These are phyloP conservation scores for Coleophora flavipennella DNA, from an alignment of 2,888 invertebrate species.

Conservation along the genomic window DNA sequence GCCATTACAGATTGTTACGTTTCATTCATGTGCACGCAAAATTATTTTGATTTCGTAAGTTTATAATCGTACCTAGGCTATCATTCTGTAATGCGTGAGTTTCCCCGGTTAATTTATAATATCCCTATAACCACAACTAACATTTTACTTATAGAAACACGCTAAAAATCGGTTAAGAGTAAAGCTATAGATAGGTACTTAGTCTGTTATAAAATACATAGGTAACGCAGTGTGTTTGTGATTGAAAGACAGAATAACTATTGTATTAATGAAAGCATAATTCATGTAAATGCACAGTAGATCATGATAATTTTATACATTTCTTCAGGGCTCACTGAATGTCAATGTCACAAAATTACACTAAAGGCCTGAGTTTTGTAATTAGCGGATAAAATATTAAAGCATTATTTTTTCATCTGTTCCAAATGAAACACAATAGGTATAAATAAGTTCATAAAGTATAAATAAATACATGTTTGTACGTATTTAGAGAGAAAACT, in stretches of 20 bases:
- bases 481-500: not conserved
- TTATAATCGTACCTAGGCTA: no score
- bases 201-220: not conserved
- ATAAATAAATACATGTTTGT: not conserved
- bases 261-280: no score
- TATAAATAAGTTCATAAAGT: no score
- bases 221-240: not conserved
- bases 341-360: conserved; percentile 39
- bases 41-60: conserved; percentile 19
- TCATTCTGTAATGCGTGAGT: no score
- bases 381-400: no score
- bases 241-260: not conserved
- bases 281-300: no score
- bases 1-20: conserved; percentile 69
- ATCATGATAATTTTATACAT: conserved; percentile 1
- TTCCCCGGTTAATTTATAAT: not conserved
- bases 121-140: conserved; percentile 17
- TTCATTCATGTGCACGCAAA: conserved; percentile 62
- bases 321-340: conserved; percentile 39
- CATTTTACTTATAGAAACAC: conserved; percentile 32
- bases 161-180: conserved; percentile 60
- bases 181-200: conserved; percentile 27
- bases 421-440: no score
- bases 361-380: not conserved
- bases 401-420: no score